These are phyloP conservation scores for Spongilla lacustris DNA, from an alignment of 37 sponge, comb jelly and placozoan genomes.

Conservation along the genomic window DNA sequence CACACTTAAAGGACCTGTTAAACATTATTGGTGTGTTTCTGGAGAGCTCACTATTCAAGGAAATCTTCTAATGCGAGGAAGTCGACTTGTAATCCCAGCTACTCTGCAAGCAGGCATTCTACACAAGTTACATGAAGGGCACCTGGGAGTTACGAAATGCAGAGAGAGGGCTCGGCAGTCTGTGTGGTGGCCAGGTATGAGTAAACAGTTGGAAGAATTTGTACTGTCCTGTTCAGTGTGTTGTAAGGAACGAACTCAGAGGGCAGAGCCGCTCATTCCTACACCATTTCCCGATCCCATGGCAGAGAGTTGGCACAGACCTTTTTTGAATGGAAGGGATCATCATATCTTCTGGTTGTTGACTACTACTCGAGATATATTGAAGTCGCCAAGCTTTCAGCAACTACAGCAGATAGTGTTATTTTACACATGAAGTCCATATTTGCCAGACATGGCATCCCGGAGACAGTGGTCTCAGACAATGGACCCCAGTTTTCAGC, in stretches of 20 bases:
- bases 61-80: conserved; percentile 29
- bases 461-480: no score
- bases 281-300: conserved; percentile 47
- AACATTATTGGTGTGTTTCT: conserved; percentile 5
- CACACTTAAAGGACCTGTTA: neutral
- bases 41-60: conserved; percentile 16
- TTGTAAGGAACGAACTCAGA: conserved; percentile 16
- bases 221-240: conserved; percentile 18
- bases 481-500: conserved; percentile 62
- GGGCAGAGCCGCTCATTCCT: conserved; percentile 6
- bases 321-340: conserved; percentile 42
- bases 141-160: conserved; percentile 49
- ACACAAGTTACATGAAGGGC: conserved; percentile 40
- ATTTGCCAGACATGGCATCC: conserved; percentile 70
- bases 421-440: conserved; percentile 15
- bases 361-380: conserved; percentile 70
- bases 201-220: conserved; percentile 22
- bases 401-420: conserved; percentile 1
- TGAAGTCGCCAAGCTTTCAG: conserved; percentile 47
- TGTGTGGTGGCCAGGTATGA: conserved; percentile 51
- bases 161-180: conserved; percentile 24
- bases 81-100: conserved; percentile 26
- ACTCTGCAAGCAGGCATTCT: conserved; percentile 8
- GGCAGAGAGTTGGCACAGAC: conserved; percentile 61
- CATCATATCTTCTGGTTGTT: conserved; percentile 42